Conservation (phyloP, 1,140 invertebrate genomes). For the Calliopsis andreniformis region DNA sequence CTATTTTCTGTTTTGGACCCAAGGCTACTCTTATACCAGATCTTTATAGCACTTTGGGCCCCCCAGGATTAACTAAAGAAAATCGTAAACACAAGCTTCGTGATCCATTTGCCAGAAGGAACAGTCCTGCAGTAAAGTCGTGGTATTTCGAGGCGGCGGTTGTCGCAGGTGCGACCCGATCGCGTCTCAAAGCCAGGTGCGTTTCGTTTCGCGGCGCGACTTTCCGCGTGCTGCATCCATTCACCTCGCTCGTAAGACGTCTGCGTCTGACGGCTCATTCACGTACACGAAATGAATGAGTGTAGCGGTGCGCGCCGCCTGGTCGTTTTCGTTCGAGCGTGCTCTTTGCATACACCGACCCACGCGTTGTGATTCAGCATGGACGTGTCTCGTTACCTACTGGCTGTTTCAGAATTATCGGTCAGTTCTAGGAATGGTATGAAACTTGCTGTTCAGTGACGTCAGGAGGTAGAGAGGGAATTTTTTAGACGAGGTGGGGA, state of each 20-base stretch:
- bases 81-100: no score
- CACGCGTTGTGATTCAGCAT: background rate
- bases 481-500: no score
- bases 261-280: constrained; percentile 18
- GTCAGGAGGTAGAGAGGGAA: no score
- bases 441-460: no score
- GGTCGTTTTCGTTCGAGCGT: background rate
- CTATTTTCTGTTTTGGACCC: no score
- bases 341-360: constrained; percentile 14
- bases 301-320: constrained; percentile 2
- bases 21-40: no score
- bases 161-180: constrained; percentile 7
- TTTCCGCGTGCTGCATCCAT: constrained; percentile 27
- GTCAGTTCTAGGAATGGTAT: no score
- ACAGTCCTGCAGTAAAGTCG: background rate
- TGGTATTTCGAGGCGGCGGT: background rate
- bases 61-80: no score
- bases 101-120: background rate
- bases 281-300: constrained; percentile 17
- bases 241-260: constrained; percentile 22
- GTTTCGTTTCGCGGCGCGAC: background rate
- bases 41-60: no score
- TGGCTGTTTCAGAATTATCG: no score
- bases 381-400: no score
- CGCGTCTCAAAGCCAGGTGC: constrained; percentile 6